Evolutionary conservation across 2,797 vertebrate genomes (phyloP), one percentile per base, ranked within the genome.

Genomic region (Xerus rutilus): DNA sequence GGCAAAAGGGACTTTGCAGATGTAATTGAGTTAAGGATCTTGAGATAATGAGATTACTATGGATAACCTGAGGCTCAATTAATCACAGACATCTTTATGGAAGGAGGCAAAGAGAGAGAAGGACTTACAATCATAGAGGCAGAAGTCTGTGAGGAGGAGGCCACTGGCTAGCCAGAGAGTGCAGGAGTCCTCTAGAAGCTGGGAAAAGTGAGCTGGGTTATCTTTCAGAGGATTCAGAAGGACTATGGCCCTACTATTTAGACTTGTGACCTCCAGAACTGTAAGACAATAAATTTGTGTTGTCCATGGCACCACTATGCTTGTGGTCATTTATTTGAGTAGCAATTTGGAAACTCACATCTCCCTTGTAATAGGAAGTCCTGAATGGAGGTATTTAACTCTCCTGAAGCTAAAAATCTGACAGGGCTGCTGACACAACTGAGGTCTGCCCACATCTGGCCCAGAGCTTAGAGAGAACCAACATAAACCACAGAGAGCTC

Each of bases 311-410:
- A 49, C 32, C 76, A 21, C 11, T 5, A 76, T 23, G 18, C n/a
- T 74, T 74, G 3, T 32, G 35, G 18, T 74, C 32, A 72, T 90
- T 81, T 89, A 57, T 74, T 79, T 73, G 0, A 64, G 54, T 25
- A 59, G 62, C 25, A 45, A 45, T 23, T 18, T 83, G 91, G 35
- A 89, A 91, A 79, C n/a, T 64, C 72, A 49, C 5, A n/a, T 1
- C 62, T 23, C 62, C 7, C 25, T 21, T n/a, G 1, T 32, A 35
- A 79, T 25, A 67, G n/a, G 14, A 81, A 67, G 79, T 82, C 81
- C 35, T 93, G 89, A 43, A 54, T 78, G 90, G 95, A 95, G 77
- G 89, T 91, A 96, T 79, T 32, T 54, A 83, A 98, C 7, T 92
- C 72, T 65, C 59, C 74, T 43, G 17, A 94, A 77, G 25, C 57